Evolutionary conservation across 2,797 vertebrate genomes (phyloP).

Genomic region (Chelon labrosus): DNA sequence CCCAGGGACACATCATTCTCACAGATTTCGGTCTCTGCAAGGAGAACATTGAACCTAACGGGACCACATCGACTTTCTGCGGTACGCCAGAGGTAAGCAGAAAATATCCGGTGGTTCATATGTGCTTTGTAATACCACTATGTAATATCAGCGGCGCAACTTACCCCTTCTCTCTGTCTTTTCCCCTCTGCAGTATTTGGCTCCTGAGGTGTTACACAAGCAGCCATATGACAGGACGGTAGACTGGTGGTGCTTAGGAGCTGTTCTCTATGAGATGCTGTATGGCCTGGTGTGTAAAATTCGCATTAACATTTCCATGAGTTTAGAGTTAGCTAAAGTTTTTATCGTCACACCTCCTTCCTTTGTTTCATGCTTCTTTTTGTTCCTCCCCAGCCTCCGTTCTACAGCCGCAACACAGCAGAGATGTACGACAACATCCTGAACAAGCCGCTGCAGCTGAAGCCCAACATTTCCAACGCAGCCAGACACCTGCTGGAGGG

Average conservation of each 20-base stretch:
- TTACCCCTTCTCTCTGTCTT: neutral
- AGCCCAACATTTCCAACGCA: constrained; percentile 98
- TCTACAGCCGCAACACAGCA: constrained; percentile 98
- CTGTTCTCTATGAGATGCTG: constrained; percentile 98
- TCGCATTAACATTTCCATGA: neutral
- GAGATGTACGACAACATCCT: constrained; percentile 99
- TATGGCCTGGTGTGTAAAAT: constrained; percentile 94
- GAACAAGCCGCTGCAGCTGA: constrained; percentile 97
- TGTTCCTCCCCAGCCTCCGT: constrained; percentile 89
- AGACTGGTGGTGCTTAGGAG: constrained; percentile 99
- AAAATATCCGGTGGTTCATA: neutral
- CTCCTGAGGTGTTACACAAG: constrained; percentile 98
- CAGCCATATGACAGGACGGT: constrained; percentile 98
- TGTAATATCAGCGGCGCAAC: too few relatives aligned
- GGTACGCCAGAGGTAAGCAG: constrained; percentile 95
- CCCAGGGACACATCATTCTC: constrained; percentile 97
- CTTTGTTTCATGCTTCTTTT: neutral
- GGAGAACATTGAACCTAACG: constrained; percentile 98
- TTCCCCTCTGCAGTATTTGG: constrained; percentile 91
- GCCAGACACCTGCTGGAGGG: constrained; percentile 95
- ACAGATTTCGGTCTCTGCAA: constrained; percentile 99
- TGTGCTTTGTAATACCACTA: too few relatives aligned
- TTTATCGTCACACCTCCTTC: too few relatives aligned
- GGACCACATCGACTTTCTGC: constrained; percentile 98
- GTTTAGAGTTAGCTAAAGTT: neutral